phyloP scores from a whole-genome alignment of 2,888 invertebrate species.

The Sesia bembeciformis region DNA sequence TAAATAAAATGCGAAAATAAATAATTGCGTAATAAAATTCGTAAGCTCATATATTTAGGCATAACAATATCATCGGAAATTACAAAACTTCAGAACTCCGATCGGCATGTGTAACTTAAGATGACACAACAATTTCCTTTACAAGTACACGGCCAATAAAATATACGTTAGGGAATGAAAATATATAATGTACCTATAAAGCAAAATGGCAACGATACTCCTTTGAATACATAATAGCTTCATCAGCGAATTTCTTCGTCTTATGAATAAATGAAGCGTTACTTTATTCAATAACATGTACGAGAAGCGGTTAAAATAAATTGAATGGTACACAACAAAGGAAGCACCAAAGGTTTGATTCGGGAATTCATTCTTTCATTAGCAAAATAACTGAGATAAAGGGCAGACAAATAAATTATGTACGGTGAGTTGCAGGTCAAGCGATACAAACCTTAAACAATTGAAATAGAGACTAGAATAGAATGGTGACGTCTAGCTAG shows the following conservation, averaged over 20 bases:
- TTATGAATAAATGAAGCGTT: constrained; percentile 3
- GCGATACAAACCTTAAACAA: too few relatives aligned
- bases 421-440: background rate
- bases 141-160: background rate
- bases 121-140: too few relatives aligned
- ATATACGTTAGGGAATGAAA: background rate
- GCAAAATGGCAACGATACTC: constrained; percentile 4
- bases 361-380: background rate
- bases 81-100: too few relatives aligned
- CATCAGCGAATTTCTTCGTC: constrained; percentile 4
- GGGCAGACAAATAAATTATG: constrained; percentile 4
- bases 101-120: too few relatives aligned
- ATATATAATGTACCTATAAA: background rate
- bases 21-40: too few relatives aligned
- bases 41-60: too few relatives aligned
- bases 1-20: too few relatives aligned
- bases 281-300: constrained; percentile 5
- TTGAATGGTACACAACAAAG: constrained; percentile 8
- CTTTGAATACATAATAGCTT: constrained; percentile 5
- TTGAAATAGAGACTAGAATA: too few relatives aligned
- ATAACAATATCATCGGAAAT: too few relatives aligned
- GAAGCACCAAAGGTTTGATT: constrained; percentile 1
- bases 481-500: too few relatives aligned
- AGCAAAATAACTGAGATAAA: constrained; percentile 1
- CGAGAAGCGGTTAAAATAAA: constrained; percentile 4